These are phyloP conservation scores for Anguilla rostrata DNA, from an alignment of 2,113 vertebrate genomes.

Conservation along the genomic window DNA sequence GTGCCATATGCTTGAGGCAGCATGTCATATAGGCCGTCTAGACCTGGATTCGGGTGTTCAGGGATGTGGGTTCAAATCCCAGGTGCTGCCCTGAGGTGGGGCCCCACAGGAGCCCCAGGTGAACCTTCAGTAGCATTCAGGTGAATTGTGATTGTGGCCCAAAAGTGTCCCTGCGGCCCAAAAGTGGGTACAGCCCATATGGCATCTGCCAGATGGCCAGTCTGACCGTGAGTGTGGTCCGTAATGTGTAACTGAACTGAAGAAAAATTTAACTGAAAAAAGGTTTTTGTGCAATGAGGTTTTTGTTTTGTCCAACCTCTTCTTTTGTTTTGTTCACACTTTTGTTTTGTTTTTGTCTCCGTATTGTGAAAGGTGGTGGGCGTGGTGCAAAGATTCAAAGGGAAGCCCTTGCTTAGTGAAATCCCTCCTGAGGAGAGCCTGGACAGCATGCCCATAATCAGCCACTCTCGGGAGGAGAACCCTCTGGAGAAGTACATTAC, in stretches of 20 bases:
- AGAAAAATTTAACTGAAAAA: no score
- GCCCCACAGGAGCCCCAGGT: neutral
- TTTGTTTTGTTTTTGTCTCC: neutral
- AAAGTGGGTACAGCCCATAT: no score
- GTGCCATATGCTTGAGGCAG: neutral
- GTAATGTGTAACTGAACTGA: no score
- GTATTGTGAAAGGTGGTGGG: slow-evolving; percentile 41
- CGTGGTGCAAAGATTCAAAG: slow-evolving; percentile 54
- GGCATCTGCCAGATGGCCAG: no score
- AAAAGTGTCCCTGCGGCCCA: no score
- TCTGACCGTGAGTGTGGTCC: neutral
- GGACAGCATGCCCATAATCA: slow-evolving; percentile 32
- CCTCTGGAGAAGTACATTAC: slow-evolving; percentile 46
- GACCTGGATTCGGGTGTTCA: neutral
- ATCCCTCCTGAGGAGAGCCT: slow-evolving; percentile 46
- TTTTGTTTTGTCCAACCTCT: neutral
- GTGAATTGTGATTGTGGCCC: neutral
- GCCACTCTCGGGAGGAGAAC: slow-evolving; percentile 38
- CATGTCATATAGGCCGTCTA: neutral
- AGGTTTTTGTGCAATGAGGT: neutral
- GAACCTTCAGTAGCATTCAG: neutral
- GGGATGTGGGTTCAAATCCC: neutral
- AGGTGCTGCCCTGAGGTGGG: neutral
- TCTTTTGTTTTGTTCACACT: neutral
- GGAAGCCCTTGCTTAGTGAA: slow-evolving; percentile 44